phyloP scores from a whole-genome alignment of 2,888 invertebrate genomes.

The Cosmia trapezina region DNA sequence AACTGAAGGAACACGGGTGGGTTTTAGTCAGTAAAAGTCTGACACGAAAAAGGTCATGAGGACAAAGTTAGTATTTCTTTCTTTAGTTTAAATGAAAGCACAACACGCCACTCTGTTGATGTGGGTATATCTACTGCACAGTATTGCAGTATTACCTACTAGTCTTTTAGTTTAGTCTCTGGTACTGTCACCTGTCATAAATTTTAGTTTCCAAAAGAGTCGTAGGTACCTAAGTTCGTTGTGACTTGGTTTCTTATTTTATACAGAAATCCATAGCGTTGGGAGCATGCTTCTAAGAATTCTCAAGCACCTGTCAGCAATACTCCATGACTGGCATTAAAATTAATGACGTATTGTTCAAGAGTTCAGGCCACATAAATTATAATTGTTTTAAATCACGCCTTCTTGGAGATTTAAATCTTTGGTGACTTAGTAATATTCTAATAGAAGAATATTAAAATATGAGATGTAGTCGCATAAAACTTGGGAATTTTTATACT shows the following conservation, averaged over 20 bases:
- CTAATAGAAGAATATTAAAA: not conserved
- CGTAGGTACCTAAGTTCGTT: not conserved
- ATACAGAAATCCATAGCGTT: constrained; percentile 14
- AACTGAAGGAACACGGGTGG: too few species aligned
- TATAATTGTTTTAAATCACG: constrained; percentile 17
- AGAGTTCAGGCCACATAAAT: constrained; percentile 16
- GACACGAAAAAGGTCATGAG: too few species aligned
- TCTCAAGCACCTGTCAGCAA: constrained; percentile 21
- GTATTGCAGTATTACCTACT: not conserved
- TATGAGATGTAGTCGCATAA: not conserved
- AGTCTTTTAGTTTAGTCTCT: not conserved
- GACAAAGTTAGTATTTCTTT: not conserved
- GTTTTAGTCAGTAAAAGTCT: too few species aligned
- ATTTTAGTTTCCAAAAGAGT: not conserved
- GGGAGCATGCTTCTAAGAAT: constrained; percentile 29
- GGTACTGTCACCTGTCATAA: not conserved
- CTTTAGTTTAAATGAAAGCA: not conserved
- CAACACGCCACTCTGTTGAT: not conserved
- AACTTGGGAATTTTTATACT: constrained; percentile 24
- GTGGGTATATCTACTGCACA: not conserved
- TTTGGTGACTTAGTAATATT: constrained; percentile 4
- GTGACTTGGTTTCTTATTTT: constrained; percentile 15
- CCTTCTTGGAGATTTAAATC: constrained; percentile 2
- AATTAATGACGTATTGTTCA: constrained; percentile 40
- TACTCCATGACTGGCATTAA: constrained; percentile 6